Conservation (phyloP, 1,140 invertebrate genomes). For the Drosophila sp. region DNA sequence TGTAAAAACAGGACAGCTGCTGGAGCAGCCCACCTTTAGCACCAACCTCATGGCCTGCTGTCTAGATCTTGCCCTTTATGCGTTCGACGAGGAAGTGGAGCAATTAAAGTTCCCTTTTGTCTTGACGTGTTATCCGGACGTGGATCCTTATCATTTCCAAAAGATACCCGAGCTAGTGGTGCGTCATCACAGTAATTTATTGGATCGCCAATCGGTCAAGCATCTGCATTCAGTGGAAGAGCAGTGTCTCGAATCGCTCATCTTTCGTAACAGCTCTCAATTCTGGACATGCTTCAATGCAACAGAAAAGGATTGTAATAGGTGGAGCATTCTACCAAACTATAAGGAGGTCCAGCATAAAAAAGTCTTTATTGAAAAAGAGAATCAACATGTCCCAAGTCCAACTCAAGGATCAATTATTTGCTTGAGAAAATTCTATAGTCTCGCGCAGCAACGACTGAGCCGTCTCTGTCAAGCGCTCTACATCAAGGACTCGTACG, state of each 20-base stretch:
- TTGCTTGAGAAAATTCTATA: constrained; percentile 90
- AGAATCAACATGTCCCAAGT: constrained; percentile 19
- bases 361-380: constrained; percentile 65
- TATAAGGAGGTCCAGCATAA: constrained; percentile 85
- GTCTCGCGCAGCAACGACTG: constrained; percentile 93
- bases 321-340: constrained; percentile 84
- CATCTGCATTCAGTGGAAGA: constrained; percentile 98
- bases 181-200: constrained; percentile 91
- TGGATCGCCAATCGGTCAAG: constrained; percentile 96
- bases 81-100: constrained; percentile 88
- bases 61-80: constrained; percentile 95
- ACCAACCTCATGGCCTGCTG: constrained; percentile 95
- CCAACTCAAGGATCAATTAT: constrained; percentile 23
- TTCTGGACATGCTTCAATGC: constrained; percentile 89
- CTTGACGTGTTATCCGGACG: constrained; percentile 88
- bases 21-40: constrained; percentile 89
- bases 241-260: constrained; percentile 94
- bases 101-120: constrained; percentile 93
- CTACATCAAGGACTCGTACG: constrained; percentile 88
- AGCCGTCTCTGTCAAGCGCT: constrained; percentile 93
- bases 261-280: constrained; percentile 94
- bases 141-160: constrained; percentile 95
- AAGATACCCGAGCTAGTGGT: constrained; percentile 98
- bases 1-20: constrained; percentile 85
- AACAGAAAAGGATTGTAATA: constrained; percentile 17